phyloP scores from a whole-genome alignment of 1,140 invertebrate genomes.

The Venustaconcha ellipsiformis region DNA sequence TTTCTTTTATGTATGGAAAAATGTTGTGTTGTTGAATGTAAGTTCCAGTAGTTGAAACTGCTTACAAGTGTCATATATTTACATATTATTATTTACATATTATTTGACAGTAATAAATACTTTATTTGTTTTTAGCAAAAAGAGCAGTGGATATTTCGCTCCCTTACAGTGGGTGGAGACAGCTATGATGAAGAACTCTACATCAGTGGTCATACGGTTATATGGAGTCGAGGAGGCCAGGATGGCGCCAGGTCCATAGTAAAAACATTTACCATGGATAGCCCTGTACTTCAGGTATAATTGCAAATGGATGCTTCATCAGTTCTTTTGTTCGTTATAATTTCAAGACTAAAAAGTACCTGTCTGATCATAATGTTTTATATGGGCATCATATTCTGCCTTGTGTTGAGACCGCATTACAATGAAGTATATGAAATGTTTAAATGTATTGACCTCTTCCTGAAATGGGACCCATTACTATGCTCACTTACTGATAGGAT shows the following conservation, averaged over 20 bases:
- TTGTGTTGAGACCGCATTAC: too few relatives aligned
- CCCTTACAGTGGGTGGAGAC: conserved; percentile 1
- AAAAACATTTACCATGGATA: conserved; percentile 83
- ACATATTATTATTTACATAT: too few relatives aligned
- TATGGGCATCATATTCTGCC: neutral
- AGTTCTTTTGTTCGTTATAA: neutral
- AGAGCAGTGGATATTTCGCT: conserved; percentile 53
- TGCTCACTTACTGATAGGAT: too few relatives aligned
- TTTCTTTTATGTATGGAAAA: too few relatives aligned
- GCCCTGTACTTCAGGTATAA: conserved; percentile 76
- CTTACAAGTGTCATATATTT: too few relatives aligned
- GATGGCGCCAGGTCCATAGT: conserved; percentile 62
- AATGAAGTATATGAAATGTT: too few relatives aligned
- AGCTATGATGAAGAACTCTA: conserved; percentile 88
- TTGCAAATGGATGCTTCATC: neutral
- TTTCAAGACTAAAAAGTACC: neutral
- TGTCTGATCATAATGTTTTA: neutral
- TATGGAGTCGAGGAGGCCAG: conserved; percentile 76
- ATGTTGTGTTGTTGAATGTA: too few relatives aligned
- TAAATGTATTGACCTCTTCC: too few relatives aligned
- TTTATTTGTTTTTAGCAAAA: conserved; percentile 30
- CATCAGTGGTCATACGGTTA: conserved; percentile 84
- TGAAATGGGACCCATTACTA: too few relatives aligned
- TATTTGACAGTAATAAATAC: too few relatives aligned
- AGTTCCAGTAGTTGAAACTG: too few relatives aligned